Evolutionary conservation across 2,113 vertebrate genomes (phyloP).

Genomic region (Hylia prasina): DNA sequence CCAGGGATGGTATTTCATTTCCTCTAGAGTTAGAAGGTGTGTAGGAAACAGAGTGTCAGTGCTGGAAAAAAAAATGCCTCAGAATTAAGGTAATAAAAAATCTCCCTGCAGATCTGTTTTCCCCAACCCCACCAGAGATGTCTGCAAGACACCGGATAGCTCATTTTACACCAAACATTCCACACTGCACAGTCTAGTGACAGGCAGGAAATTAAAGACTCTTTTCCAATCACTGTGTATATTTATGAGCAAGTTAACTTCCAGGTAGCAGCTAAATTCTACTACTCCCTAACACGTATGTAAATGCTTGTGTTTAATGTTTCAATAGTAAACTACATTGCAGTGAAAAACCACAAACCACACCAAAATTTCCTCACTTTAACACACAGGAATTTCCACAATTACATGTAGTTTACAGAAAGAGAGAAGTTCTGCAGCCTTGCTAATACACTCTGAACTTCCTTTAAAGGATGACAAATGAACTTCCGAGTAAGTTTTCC

Average conservation of each 20-base stretch:
- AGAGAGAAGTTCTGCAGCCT: not conserved
- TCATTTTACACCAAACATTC: not conserved
- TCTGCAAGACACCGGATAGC: not conserved
- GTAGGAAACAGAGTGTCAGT: not conserved
- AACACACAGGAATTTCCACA: not conserved
- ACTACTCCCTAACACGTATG: not conserved
- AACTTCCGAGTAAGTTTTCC: not conserved
- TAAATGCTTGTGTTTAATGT: not conserved
- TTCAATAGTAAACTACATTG: not conserved
- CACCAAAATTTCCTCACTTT: not conserved
- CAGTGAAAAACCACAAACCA: not conserved
- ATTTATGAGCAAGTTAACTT: not conserved
- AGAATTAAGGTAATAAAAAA: not conserved
- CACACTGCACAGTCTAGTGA: not conserved
- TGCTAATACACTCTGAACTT: not conserved
- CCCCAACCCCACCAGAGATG: not conserved
- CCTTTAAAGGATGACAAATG: not conserved
- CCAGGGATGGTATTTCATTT: not conserved
- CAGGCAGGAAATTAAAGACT: constrained; percentile 29
- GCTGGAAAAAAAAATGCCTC: not conserved
- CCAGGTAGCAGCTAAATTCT: not conserved
- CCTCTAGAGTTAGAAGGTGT: not conserved
- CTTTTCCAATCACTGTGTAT: not conserved
- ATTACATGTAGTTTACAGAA: not conserved
- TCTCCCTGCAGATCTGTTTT: not conserved